Conservation (phyloP, 2,113 vertebrate species). For the Reinhardtius hippoglossoides region DNA sequence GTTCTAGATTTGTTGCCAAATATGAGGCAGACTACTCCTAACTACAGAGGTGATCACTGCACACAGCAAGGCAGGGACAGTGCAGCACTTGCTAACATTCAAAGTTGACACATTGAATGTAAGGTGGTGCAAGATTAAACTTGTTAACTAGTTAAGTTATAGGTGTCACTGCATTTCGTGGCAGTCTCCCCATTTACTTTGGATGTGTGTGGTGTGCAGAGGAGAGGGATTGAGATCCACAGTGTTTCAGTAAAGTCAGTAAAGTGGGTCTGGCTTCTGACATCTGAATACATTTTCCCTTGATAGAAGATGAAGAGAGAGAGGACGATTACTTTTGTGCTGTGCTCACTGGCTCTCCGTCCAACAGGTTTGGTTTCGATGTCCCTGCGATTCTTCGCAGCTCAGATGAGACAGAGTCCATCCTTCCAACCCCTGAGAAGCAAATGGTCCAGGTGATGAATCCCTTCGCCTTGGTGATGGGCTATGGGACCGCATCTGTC, state of each 20-base stretch:
- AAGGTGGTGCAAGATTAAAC: no score
- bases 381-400: slow-evolving; percentile 94
- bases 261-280: not conserved
- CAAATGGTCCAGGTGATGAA: slow-evolving; percentile 95
- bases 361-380: slow-evolving; percentile 91
- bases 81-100: no score
- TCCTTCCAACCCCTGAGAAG: slow-evolving; percentile 85
- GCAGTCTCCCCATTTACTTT: not conserved
- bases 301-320: not conserved
- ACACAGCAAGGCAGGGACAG: no score
- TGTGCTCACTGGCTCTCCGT: not conserved
- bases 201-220: not conserved
- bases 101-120: no score
- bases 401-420: slow-evolving; percentile 88
- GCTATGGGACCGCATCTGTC: slow-evolving; percentile 81
- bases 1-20: no score
- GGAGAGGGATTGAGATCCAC: not conserved
- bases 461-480: slow-evolving; percentile 90
- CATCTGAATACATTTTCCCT: not conserved
- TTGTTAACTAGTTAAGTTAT: no score
- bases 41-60: no score
- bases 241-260: not conserved
- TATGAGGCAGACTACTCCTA: no score
- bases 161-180: not conserved
- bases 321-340: no score